Evolutionary conservation across 2,797 vertebrate genomes (phyloP), one percentile per base, ranked within the genome.

Genomic region (Euthynnus affinis): DNA sequence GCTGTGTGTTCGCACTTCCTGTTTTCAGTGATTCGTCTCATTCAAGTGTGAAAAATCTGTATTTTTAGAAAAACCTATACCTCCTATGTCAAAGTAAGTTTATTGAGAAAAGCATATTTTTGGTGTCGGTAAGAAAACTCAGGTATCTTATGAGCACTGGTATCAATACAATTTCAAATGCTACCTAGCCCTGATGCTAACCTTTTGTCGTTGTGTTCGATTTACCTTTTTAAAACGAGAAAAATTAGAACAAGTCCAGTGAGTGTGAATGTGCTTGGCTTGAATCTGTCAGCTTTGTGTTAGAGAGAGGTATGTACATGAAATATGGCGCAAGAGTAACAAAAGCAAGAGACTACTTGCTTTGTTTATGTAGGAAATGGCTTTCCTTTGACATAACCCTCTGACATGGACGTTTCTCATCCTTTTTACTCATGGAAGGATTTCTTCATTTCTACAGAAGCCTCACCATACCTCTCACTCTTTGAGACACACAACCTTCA

Each of bases 351-450:
- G 68, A 70, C 59, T 53, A 44, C 76, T 62, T 49, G 69, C 77
- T 81, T 61, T 89, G 83, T 90, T 84, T 82, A 57, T 71, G 67
- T 72, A 80, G 69, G 74, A 85, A 80, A 84, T 71, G 27, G 68
- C 71, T 87, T 80, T 75, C 59, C 23, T 81, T 88, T 81, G 78
- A 89, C 87, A 82, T 60, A 44, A 60, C 49, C 71, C 65, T 84
- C 69, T 66, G 64, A 80, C 83, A 68, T 49, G 22, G 42, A 46
- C 67, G 9, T 79, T 65, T 79, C 68, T 81, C 74, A 52, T 74
- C 75, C 65, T 58, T 78, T 34, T 55, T 70, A 29, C 77, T 27
- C 66, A 66, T 73, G 53, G 37, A 52, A 20, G 58, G 59, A 67
- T 62, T 72, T 71, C 59, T 82, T 70, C 69, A 58, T 66, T 67